Percentiles rank a stretch among this genome's conserved stretches.
These are phyloP conservation scores for Phocides pigmalion DNA, from an alignment of 1,140 invertebrate species.

Conservation along the genomic window DNA sequence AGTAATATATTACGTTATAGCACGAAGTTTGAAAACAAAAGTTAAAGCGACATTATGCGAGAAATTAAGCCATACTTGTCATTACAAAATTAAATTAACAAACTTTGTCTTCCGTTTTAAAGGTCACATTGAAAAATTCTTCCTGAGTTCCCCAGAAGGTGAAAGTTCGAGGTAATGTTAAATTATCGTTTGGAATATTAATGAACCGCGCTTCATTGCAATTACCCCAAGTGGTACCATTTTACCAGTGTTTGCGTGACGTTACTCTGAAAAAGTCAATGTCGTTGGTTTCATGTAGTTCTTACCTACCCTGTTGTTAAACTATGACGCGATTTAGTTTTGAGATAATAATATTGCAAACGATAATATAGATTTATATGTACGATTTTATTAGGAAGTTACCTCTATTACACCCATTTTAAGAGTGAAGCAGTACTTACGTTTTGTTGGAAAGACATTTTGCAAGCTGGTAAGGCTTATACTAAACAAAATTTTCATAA, in stretches of 20 bases:
- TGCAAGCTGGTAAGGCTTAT: too few relatives aligned
- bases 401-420: too few relatives aligned
- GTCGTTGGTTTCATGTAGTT: slow-evolving; percentile 51
- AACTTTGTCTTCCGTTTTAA: slow-evolving; percentile 51
- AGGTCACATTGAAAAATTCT: slow-evolving; percentile 61
- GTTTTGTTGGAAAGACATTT: too few relatives aligned
- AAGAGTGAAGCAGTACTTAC: too few relatives aligned
- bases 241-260: slow-evolving; percentile 57
- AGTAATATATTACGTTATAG: slow-evolving; percentile 2
- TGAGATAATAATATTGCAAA: background rate
- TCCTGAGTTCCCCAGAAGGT: slow-evolving; percentile 53
- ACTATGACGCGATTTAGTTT: background rate
- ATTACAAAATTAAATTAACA: slow-evolving; percentile 54
- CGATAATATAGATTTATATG: too few relatives aligned
- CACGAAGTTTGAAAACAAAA: slow-evolving; percentile 20
- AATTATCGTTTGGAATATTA: slow-evolving; percentile 70
- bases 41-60: slow-evolving; percentile 15
- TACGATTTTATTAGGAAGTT: background rate
- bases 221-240: slow-evolving; percentile 75
- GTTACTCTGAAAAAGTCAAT: slow-evolving; percentile 59
- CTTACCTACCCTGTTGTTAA: background rate
- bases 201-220: slow-evolving; percentile 57
- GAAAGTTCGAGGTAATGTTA: slow-evolving; percentile 71
- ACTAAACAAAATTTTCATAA: too few relatives aligned
- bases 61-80: slow-evolving; percentile 34